phyloP scores from a whole-genome alignment of 2,113 vertebrate species.

The Cathartes aura region DNA sequence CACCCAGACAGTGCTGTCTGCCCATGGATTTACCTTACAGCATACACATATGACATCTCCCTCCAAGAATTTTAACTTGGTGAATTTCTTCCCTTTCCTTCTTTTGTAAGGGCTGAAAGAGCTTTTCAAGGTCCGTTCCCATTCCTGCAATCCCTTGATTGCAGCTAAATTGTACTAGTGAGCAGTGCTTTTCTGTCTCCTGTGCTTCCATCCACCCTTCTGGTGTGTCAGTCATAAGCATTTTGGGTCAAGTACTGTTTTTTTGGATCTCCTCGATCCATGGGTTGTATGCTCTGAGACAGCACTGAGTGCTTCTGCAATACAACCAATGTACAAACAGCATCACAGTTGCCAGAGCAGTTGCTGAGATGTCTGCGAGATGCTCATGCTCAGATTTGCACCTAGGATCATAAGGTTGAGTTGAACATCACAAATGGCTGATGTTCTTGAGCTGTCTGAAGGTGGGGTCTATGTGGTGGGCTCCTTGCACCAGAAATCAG shows the following conservation, averaged over 20 bases:
- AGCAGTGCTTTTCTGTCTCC: background rate
- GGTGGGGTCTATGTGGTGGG: background rate
- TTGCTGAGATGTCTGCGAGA: background rate
- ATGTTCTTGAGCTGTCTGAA: background rate
- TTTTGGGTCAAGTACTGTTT: background rate
- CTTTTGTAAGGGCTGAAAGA: background rate
- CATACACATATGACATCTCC: accelerated
- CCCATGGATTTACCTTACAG: background rate
- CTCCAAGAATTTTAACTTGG: background rate
- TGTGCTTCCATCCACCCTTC: background rate
- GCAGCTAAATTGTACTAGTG: background rate
- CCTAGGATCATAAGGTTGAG: background rate
- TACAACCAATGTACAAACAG: background rate
- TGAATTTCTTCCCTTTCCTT: background rate
- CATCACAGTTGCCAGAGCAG: background rate
- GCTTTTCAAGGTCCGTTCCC: background rate
- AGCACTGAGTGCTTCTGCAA: background rate
- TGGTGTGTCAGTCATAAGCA: background rate
- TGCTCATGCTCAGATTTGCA: background rate
- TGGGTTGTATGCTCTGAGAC: background rate
- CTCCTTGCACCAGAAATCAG: background rate
- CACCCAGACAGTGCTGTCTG: background rate
- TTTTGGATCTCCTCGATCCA: background rate
- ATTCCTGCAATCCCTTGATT: background rate
- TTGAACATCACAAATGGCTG: background rate